A percentile compares a stretch with the other conserved stretches of the same genome.
Evolutionary conservation across 2,888 invertebrate genomes (phyloP).

Genomic region (Charanyca ferruginea): DNA sequence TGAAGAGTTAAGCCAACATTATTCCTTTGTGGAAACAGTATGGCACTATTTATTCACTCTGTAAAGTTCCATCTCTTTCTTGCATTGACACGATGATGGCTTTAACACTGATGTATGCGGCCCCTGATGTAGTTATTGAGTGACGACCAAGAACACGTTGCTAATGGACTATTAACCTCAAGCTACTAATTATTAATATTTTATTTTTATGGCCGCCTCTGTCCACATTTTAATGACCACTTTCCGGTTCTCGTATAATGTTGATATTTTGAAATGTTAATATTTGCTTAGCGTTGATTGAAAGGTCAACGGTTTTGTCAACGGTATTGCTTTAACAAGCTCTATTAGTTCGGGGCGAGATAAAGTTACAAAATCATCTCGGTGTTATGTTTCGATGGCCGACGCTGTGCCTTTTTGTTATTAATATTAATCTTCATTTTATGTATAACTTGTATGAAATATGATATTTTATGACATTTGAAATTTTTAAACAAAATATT

Average conservation of each 20-base stretch:
- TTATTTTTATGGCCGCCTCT: slow-evolving; percentile 84
- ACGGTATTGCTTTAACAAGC: slow-evolving; percentile 70
- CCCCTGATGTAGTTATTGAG: slow-evolving; percentile 51
- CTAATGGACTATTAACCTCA: slow-evolving; percentile 86
- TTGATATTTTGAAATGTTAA: slow-evolving; percentile 82
- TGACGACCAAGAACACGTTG: slow-evolving; percentile 70
- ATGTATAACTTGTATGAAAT: slow-evolving; percentile 66
- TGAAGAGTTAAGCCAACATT: neutral
- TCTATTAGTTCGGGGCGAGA: slow-evolving; percentile 73
- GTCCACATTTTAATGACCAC: slow-evolving; percentile 83
- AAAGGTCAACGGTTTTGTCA: slow-evolving; percentile 81
- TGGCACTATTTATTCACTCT: neutral
- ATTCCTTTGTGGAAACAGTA: neutral
- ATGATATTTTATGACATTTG: slow-evolving; percentile 69
- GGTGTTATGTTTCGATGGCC: slow-evolving; percentile 73
- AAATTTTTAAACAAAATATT: slow-evolving; percentile 62
- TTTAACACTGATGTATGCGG: slow-evolving; percentile 30
- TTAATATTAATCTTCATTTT: slow-evolving; percentile 68
- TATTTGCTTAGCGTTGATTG: slow-evolving; percentile 83
- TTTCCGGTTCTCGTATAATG: slow-evolving; percentile 83
- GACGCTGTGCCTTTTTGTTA: slow-evolving; percentile 62
- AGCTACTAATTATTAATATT: slow-evolving; percentile 87
- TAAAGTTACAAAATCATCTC: slow-evolving; percentile 75
- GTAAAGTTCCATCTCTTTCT: slow-evolving; percentile 13
- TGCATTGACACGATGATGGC: slow-evolving; percentile 16